A percentile compares a stretch with the other conserved stretches of the same genome.
phyloP scores from a whole-genome alignment of 2,113 vertebrate species.

The Dendrocopos noguchii region DNA sequence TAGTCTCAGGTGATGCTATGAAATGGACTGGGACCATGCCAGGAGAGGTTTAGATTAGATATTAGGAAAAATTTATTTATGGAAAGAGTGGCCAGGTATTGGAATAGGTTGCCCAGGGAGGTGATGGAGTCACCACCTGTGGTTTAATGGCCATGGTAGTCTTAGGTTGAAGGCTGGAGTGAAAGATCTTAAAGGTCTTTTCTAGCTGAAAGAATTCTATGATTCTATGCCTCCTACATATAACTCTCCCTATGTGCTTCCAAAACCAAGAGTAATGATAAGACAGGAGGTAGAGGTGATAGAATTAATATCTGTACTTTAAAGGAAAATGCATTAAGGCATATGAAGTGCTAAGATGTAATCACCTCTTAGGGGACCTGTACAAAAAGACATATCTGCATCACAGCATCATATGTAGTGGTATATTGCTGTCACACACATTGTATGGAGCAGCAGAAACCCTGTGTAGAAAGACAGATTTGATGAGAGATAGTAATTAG shows the following conservation, averaged over 20 bases:
- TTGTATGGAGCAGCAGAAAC: not conserved
- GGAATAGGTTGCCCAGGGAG: no score
- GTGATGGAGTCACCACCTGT: no score
- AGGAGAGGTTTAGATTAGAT: no score
- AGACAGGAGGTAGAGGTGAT: not conserved
- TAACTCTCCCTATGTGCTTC: not conserved
- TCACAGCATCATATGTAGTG: accelerated
- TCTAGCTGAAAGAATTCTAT: no score
- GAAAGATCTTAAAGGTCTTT: no score
- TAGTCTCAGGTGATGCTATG: no score
- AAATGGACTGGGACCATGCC: no score
- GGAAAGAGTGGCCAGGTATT: no score
- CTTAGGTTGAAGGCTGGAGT: no score
- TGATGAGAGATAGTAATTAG: not conserved
- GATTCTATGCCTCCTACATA: not conserved
- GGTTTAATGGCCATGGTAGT: no score
- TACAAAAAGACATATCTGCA: not conserved
- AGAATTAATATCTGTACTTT: not conserved
- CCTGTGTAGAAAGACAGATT: not conserved
- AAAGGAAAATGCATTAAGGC: not conserved
- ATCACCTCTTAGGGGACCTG: not conserved
- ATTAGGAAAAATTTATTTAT: no score
- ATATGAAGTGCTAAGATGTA: not conserved
- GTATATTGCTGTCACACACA: not conserved
- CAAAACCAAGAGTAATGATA: not conserved